A percentile compares a stretch with the other conserved stretches of the same genome.
Evolutionary conservation across 2,113 vertebrate genomes (phyloP).

Genomic region (Heloderma charlesbogerti): DNA sequence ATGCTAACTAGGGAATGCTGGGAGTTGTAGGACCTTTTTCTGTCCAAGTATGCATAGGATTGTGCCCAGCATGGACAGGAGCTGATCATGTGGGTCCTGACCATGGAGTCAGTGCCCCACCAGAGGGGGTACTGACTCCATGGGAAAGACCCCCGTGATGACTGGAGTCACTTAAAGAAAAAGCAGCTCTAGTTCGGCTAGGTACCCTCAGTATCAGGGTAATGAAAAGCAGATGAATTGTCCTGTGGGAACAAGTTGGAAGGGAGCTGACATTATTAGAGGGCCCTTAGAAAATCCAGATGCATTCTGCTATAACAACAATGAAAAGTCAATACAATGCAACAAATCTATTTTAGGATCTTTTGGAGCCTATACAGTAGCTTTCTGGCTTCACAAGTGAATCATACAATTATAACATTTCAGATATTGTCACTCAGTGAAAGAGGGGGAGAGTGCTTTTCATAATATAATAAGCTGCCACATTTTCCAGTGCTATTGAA

Average conservation of each 20-base stretch:
- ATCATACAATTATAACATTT: constrained; percentile 16
- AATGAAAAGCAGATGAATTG: neutral
- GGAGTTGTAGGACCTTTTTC: too few species aligned
- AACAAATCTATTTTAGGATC: constrained; percentile 22
- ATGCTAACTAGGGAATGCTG: too few species aligned
- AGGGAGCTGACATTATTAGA: neutral
- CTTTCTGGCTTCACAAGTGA: constrained; percentile 21
- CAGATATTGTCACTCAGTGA: neutral
- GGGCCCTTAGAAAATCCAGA: constrained; percentile 3
- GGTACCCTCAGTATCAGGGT: neutral
- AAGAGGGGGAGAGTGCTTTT: neutral
- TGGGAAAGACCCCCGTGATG: neutral
- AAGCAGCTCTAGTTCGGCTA: neutral
- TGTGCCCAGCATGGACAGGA: too few species aligned
- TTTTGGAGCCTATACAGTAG: neutral
- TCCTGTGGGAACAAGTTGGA: neutral
- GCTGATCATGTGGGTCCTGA: neutral
- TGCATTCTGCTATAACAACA: constrained; percentile 1
- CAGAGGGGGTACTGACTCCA: neutral
- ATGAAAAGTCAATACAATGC: neutral
- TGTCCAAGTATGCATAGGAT: too few species aligned
- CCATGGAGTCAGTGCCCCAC: too few species aligned
- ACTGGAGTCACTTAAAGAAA: neutral
- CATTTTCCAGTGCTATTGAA: neutral
- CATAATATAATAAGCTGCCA: neutral